Conservation (phyloP, 2,888 invertebrate genomes). For the Rotaria macrura region DNA sequence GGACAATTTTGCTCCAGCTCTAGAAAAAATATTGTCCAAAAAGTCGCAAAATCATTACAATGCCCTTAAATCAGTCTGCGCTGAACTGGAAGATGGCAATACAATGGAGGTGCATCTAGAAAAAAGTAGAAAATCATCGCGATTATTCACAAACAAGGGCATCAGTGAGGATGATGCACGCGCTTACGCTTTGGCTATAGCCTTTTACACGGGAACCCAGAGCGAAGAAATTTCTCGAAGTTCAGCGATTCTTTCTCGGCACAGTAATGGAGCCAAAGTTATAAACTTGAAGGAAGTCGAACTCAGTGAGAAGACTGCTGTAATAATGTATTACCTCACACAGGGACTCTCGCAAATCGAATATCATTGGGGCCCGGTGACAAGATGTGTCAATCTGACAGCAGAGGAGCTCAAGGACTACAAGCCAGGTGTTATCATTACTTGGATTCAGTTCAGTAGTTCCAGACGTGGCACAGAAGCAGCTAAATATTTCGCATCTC, state of each 20-base stretch:
- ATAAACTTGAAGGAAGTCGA: neutral
- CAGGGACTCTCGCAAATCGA: neutral
- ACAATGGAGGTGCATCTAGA: too few relatives aligned
- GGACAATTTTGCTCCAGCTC: too few relatives aligned
- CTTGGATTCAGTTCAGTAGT: neutral
- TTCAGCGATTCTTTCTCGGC: neutral
- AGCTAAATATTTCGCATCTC: neutral
- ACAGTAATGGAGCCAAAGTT: fast-evolving
- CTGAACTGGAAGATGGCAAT: too few relatives aligned
- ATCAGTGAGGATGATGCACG: neutral
- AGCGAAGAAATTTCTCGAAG: neutral
- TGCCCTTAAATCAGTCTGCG: too few relatives aligned
- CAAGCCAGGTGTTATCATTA: neutral
- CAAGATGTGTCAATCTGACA: neutral
- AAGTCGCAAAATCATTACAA: too few relatives aligned
- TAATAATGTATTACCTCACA: neutral
- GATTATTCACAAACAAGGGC: too few relatives aligned
- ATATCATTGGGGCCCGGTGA: neutral
- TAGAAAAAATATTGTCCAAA: too few relatives aligned
- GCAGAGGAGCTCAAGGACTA: neutral
- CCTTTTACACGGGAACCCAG: neutral
- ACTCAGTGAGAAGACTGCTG: neutral
- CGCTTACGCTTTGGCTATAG: neutral
- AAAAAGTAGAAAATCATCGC: too few relatives aligned
- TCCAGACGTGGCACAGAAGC: neutral